Percentiles rank a stretch among this genome's conserved stretches.
Conservation (phyloP, 1,140 invertebrate genomes). For the Drosophila nasuta region DNA sequence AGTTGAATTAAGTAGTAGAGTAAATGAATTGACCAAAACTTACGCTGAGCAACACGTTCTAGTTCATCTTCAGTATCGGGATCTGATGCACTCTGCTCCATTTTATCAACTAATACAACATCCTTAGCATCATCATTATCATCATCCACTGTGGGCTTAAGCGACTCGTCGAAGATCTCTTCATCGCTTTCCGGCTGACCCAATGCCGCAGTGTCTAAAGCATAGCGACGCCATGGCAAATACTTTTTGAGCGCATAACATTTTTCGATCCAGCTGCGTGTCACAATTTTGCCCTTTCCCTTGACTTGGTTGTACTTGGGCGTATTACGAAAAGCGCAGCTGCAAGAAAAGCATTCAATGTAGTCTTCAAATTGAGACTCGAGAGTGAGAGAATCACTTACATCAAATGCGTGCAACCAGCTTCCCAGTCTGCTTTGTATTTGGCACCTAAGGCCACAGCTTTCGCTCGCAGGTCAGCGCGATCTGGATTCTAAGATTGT, state of each 20-base stretch:
- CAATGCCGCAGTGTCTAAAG: conserved; percentile 85
- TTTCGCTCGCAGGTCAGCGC: conserved; percentile 88
- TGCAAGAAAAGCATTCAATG: conserved; percentile 77
- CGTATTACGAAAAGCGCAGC: conserved; percentile 95
- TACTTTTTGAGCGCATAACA: conserved; percentile 88
- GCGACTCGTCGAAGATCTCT: conserved; percentile 85
- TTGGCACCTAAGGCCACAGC: conserved; percentile 92
- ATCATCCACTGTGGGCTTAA: conserved; percentile 38
- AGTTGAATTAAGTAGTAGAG: not conserved
- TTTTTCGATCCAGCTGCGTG: conserved; percentile 91
- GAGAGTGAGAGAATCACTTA: conserved; percentile 8
- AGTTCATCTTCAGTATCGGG: conserved; percentile 87
- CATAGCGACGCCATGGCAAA: conserved; percentile 90
- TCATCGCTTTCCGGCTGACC: conserved; percentile 85
- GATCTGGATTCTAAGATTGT: conserved; percentile 89
- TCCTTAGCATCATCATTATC: conserved; percentile 8
- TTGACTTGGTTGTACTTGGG: conserved; percentile 93
- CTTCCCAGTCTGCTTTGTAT: conserved; percentile 86
- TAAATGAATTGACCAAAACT: not conserved
- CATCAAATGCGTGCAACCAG: conserved; percentile 69
- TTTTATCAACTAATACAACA: not conserved
- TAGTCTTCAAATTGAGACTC: not conserved
- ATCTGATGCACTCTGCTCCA: conserved; percentile 25
- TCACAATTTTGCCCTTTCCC: conserved; percentile 90
- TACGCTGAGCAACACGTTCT: conserved; percentile 82